Evolutionary conservation across 2,113 vertebrate genomes (phyloP).

Genomic region (Pangasianodon gigas): DNA sequence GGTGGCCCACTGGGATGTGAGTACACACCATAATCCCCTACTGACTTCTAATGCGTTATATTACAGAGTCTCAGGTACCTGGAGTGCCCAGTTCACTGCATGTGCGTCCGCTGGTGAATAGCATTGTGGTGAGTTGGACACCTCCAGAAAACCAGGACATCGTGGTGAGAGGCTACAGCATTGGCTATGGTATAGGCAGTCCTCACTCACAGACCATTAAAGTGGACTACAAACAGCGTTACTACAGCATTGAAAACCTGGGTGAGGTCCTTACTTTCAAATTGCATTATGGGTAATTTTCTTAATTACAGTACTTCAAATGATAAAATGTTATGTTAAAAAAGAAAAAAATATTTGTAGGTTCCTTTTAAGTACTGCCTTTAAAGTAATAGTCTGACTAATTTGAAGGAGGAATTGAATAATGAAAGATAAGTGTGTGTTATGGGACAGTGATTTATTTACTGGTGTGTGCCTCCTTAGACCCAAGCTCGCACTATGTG

Average conservation of each 20-base stretch:
- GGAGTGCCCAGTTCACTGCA: conserved; percentile 95
- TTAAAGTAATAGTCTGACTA: neutral
- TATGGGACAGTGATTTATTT: conserved; percentile 56
- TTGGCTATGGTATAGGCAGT: conserved; percentile 93
- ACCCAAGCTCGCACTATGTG: conserved; percentile 95
- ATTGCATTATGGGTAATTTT: neutral
- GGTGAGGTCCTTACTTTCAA: conserved; percentile 69
- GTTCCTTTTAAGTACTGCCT: neutral
- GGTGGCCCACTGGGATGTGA: neutral
- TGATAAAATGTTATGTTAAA: neutral
- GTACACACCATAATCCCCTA: neutral
- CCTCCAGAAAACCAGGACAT: conserved; percentile 96
- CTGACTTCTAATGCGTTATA: neutral
- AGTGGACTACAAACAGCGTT: conserved; percentile 97
- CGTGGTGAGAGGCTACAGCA: conserved; percentile 92
- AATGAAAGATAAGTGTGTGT: conserved; percentile 50
- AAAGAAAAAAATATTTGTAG: neutral
- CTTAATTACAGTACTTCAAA: neutral
- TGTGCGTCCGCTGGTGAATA: conserved; percentile 89
- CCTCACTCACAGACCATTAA: conserved; percentile 95
- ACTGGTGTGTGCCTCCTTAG: conserved; percentile 64
- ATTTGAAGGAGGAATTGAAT: conserved; percentile 1
- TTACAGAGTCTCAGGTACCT: conserved; percentile 87
- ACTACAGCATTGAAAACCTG: conserved; percentile 94
- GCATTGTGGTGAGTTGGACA: conserved; percentile 98